Evolutionary conservation across 1,140 invertebrate genomes (phyloP).

Genomic region (Drosophila grimshawi): DNA sequence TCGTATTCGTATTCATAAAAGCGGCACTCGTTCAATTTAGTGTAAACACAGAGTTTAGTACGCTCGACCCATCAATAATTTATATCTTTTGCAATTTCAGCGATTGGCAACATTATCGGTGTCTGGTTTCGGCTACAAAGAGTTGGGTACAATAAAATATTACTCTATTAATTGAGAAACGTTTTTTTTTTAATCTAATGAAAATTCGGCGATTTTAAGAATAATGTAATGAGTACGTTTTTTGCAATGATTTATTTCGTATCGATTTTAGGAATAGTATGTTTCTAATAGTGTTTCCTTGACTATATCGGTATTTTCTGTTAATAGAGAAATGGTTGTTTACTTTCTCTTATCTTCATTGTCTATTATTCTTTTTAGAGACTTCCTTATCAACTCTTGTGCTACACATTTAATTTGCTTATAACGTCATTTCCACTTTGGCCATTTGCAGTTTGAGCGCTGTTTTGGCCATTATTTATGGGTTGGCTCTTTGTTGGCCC

Average conservation of each 20-base stretch:
- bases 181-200: too few species aligned
- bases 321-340: too few species aligned
- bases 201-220: too few species aligned
- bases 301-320: too few species aligned
- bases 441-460: slow-evolving; percentile 26
- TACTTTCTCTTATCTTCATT: too few species aligned
- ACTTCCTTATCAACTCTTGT: neutral
- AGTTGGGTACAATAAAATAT: neutral
- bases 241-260: too few species aligned
- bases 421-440: neutral
- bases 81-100: slow-evolving; percentile 13
- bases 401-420: neutral
- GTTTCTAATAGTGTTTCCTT: too few species aligned
- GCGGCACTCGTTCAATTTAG: slow-evolving; percentile 11
- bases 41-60: slow-evolving; percentile 16
- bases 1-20: neutral
- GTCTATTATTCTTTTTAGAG: too few species aligned
- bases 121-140: neutral
- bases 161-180: neutral
- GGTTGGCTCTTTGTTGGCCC: slow-evolving; percentile 9
- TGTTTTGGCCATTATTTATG: slow-evolving; percentile 26
- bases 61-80: slow-evolving; percentile 8
- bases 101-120: neutral
- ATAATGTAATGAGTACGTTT: too few species aligned
- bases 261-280: too few species aligned